Conservation (phyloP, 2,797 vertebrate species). For the Ambastaia sidthimunki region DNA sequence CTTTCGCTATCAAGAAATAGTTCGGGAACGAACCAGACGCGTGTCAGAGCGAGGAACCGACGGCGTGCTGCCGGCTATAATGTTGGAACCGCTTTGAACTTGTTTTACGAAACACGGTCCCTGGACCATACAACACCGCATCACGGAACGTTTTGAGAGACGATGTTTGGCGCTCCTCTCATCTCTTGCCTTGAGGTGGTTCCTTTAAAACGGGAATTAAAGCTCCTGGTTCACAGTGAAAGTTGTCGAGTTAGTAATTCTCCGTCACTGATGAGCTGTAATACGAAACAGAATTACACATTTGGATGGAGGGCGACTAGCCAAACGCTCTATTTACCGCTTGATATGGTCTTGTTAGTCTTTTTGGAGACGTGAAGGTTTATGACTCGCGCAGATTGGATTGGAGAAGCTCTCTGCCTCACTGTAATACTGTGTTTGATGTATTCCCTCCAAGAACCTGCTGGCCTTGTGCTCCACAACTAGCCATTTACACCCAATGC, state of each 20-base stretch:
- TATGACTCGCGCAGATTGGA: background rate
- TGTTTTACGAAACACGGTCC: conserved; percentile 23
- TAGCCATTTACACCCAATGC: background rate
- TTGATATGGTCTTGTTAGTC: conserved; percentile 32
- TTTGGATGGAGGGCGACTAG: conserved; percentile 19
- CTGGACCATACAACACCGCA: conserved; percentile 29
- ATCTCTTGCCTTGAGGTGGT: conserved; percentile 28
- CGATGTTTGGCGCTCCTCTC: background rate
- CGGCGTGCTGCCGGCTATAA: conserved; percentile 17
- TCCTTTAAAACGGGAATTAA: conserved; percentile 30
- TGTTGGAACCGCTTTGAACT: conserved; percentile 32
- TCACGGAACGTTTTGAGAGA: conserved; percentile 11
- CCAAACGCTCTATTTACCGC: conserved; percentile 34
- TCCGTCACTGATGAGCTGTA: conserved; percentile 21
- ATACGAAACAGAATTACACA: conserved; percentile 32
- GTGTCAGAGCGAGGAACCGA: conserved; percentile 18
- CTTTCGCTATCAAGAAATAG: conserved; percentile 36
- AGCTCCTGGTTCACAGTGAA: conserved; percentile 3
- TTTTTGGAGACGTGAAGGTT: conserved; percentile 22
- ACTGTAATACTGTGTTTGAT: conserved; percentile 4
- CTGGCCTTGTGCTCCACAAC: background rate
- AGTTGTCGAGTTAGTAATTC: conserved; percentile 18
- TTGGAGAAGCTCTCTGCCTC: background rate
- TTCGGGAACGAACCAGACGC: conserved; percentile 9
- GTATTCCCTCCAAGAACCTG: background rate